These are phyloP conservation scores for Ophthalmolycus amberensis DNA, from an alignment of 2,113 vertebrate genomes.

Conservation along the genomic window DNA sequence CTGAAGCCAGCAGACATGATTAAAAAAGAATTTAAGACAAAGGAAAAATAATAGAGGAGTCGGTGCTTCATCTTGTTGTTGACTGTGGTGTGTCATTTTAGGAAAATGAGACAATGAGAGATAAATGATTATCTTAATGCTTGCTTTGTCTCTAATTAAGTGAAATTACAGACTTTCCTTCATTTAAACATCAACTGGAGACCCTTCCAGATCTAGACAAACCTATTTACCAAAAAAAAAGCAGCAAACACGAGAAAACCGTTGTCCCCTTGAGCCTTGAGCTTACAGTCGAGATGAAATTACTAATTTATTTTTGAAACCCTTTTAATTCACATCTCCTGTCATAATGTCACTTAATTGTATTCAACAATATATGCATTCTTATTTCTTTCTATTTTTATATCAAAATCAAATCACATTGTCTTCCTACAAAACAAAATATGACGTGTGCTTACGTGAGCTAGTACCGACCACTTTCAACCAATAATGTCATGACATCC, in stretches of 20 bases:
- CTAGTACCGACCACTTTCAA: background rate
- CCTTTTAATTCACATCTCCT: too few species aligned
- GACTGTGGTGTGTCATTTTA: constrained; percentile 45
- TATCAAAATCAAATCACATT: too few species aligned
- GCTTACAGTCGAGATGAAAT: background rate
- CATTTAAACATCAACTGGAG: constrained; percentile 59
- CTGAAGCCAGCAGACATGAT: constrained; percentile 35
- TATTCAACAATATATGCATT: too few species aligned
- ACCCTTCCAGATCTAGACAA: constrained; percentile 48
- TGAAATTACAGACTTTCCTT: constrained; percentile 61
- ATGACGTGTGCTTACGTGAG: background rate
- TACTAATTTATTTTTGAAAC: background rate
- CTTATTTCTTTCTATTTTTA: too few species aligned
- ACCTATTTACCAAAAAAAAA: constrained; percentile 57
- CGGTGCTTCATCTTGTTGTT: constrained; percentile 43
- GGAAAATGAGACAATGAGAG: constrained; percentile 49
- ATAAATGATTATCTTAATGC: constrained; percentile 58
- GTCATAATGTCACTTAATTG: too few species aligned
- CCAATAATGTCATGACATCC: background rate
- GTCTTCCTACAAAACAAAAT: background rate
- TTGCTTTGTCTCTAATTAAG: constrained; percentile 60
- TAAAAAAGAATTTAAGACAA: constrained; percentile 30
- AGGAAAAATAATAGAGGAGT: constrained; percentile 26
- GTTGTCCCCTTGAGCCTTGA: constrained; percentile 32
- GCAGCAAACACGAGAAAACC: constrained; percentile 21